A percentile compares a stretch with the other conserved stretches of the same genome.
phyloP scores from a whole-genome alignment of 2,888 invertebrate genomes.

The Antitype chi region DNA sequence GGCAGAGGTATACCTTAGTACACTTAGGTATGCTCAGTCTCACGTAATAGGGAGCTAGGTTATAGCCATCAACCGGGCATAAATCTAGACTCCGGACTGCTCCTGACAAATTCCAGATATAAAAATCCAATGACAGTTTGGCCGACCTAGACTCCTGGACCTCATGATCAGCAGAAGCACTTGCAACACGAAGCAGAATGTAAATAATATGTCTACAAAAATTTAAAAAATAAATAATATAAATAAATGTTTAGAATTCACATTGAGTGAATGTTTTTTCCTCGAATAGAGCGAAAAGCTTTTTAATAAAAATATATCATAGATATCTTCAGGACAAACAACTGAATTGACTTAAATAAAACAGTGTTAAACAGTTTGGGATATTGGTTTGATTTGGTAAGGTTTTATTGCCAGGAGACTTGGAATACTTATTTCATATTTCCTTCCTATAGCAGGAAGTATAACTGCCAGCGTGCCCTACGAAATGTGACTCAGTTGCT shows the following conservation, averaged over 20 bases:
- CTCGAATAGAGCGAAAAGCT: background rate
- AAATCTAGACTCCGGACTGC: too few species aligned
- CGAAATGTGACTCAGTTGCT: constrained; percentile 27
- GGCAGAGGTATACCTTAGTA: too few species aligned
- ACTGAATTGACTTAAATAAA: background rate
- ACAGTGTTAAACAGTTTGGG: background rate
- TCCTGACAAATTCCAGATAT: too few species aligned
- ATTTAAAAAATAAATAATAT: background rate
- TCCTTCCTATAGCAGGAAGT: constrained; percentile 13
- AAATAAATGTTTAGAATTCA: too few species aligned
- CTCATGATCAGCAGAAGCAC: too few species aligned
- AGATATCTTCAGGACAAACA: background rate
- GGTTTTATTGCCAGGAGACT: background rate
- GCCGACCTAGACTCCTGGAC: too few species aligned
- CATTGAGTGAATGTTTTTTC: background rate
- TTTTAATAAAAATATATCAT: background rate
- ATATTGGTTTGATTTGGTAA: background rate
- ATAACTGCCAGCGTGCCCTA: constrained; percentile 20
- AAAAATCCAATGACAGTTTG: too few species aligned
- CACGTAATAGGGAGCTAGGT: too few species aligned
- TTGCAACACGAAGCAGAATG: too few species aligned
- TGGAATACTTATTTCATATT: constrained; percentile 6
- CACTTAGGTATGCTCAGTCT: too few species aligned
- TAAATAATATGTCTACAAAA: background rate
- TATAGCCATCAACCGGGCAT: too few species aligned